Evolutionary conservation across 2,888 invertebrate genomes (phyloP).

Genomic region (Alentia gelatinosa): DNA sequence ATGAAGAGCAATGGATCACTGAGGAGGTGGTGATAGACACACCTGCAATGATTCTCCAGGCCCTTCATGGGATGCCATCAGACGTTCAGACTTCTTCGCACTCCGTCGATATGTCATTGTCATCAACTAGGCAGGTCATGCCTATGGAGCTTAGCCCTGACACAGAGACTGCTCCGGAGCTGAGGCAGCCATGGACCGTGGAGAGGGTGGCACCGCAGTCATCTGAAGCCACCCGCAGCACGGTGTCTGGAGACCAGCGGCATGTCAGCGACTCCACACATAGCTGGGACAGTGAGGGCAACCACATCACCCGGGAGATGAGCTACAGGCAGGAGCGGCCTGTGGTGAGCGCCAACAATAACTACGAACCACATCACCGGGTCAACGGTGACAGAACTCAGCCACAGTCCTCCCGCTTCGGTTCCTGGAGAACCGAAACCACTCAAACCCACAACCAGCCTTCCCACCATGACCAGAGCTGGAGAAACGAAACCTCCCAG

Average conservation of each 20-base stretch:
- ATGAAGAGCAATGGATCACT: slow-evolving; percentile 47
- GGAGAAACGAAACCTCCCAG: background rate
- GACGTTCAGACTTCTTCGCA: background rate
- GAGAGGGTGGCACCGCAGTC: slow-evolving; percentile 5
- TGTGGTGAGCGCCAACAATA: background rate
- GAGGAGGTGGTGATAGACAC: slow-evolving; percentile 58
- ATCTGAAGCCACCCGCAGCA: background rate
- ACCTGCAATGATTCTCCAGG: slow-evolving; percentile 54
- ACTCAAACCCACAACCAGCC: background rate
- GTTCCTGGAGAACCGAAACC: slow-evolving; percentile 13
- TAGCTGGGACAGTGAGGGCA: slow-evolving; percentile 44
- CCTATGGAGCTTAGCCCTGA: slow-evolving; percentile 55
- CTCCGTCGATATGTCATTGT: background rate
- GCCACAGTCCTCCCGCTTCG: background rate
- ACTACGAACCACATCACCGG: slow-evolving; percentile 36
- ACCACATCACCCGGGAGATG: slow-evolving; percentile 4
- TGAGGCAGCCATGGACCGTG: slow-evolving; percentile 24
- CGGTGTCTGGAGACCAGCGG: background rate
- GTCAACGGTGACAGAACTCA: slow-evolving; percentile 10
- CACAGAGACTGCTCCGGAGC: slow-evolving; percentile 47
- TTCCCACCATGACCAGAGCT: background rate
- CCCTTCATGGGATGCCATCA: background rate
- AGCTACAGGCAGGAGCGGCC: background rate
- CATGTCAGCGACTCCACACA: slow-evolving; percentile 45
- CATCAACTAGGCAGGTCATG: slow-evolving; percentile 32